Conservation (phyloP, 2,797 vertebrate species). For the Trachops cirrhosus region DNA sequence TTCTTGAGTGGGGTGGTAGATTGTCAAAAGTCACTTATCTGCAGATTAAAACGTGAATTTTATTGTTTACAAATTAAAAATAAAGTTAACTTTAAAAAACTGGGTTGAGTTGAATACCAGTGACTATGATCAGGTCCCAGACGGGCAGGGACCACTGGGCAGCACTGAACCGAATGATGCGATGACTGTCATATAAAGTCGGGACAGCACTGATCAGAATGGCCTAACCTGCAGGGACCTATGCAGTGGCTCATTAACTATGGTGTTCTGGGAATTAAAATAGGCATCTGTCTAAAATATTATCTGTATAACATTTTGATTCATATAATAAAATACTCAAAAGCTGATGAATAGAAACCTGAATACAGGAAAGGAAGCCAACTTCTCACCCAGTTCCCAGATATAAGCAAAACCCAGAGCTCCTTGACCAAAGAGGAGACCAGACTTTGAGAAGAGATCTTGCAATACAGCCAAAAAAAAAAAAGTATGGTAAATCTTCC, state of each 20-base stretch:
- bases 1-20: background rate
- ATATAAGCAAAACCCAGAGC: background rate
- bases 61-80: background rate
- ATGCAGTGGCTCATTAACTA: background rate
- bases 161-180: background rate
- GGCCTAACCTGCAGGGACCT: background rate
- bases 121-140: background rate
- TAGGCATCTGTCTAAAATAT: background rate
- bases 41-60: background rate
- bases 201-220: background rate
- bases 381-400: background rate
- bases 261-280: background rate
- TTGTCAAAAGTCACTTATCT: background rate
- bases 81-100: background rate
- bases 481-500: too few relatives aligned
- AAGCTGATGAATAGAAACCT: background rate
- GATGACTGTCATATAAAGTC: background rate
- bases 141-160: background rate
- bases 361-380: background rate
- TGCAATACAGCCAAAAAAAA: background rate
- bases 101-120: background rate
- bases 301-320: background rate
- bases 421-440: background rate
- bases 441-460: background rate
- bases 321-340: background rate